Evolutionary conservation across 1,140 invertebrate species (phyloP), one percentile per base, ranked within the genome.

Genomic region (Drosophila ficusphila): DNA sequence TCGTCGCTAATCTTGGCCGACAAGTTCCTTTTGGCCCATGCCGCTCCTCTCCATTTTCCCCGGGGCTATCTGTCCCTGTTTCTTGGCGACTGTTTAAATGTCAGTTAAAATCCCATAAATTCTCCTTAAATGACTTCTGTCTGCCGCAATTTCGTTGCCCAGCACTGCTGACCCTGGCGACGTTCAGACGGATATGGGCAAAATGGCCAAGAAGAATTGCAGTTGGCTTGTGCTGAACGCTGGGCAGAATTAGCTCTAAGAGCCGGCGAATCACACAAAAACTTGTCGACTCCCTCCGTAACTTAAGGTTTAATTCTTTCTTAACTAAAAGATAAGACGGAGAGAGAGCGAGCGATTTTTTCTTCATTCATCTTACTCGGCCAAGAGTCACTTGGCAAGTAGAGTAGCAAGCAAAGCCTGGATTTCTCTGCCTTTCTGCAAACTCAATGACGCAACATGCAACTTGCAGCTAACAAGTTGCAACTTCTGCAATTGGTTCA

Each of bases 21-120:
- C 81, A 81, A 86, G 81, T 64, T 57, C 56, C 76, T 46, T 41
- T 6, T 42, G 9, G 39, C 27, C 27, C 14, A 18, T 14, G 16
- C 16, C 9, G 8, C 18, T 12, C 4, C 14, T 16, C 14, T 41
- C 21, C 19, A 27, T 11, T 8, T 34, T 31, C 16, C 31, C 12
- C n/a, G n/a, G n/a, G 18, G 29, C 27, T 47, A 23, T 41, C 31
- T 47, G 34, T 46, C 41, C 29, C 44, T 69, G 53, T 34, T 65
- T 65, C 39, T 71, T 52, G 76, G 78, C 31, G 58, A 77, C 73
- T 88, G 78, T 88, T 89, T 89, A 88, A 88, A 88, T 89, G 83
- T 83, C 82, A 88, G 82, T 89, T 89, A 88, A 88, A 89, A 88
- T 89, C 82, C 82, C 83, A 88, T 88, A 89, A 88, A 88, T 88